A percentile compares a stretch with the other conserved stretches of the same genome.
These are phyloP conservation scores for Eublepharis macularius DNA, from an alignment of 2,113 vertebrate genomes.

Conservation along the genomic window DNA sequence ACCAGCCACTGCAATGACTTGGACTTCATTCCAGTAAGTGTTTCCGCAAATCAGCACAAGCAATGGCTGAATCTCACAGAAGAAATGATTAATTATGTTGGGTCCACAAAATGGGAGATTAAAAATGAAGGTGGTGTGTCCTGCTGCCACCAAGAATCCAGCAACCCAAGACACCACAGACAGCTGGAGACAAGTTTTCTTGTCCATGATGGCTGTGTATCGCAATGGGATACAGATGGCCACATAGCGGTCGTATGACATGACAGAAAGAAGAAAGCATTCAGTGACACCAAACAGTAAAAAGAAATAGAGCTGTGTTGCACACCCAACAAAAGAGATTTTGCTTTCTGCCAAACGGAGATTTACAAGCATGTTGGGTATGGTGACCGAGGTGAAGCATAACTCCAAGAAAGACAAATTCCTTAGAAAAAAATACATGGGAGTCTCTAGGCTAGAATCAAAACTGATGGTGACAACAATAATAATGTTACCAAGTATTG, in stretches of 20 bases:
- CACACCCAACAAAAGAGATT: constrained; percentile 50
- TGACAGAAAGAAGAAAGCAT: constrained; percentile 46
- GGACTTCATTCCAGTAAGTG: constrained; percentile 20
- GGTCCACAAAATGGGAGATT: constrained; percentile 29
- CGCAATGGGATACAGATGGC: constrained; percentile 35
- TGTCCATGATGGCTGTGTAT: constrained; percentile 32
- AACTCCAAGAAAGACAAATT: constrained; percentile 54
- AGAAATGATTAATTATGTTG: constrained; percentile 40
- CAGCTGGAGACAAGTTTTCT: constrained; percentile 16
- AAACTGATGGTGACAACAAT: constrained; percentile 33
- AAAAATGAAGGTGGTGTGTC: constrained; percentile 24
- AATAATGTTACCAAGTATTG: constrained; percentile 44
- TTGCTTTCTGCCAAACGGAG: constrained; percentile 34
- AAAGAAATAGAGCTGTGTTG: constrained; percentile 53
- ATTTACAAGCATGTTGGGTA: constrained; percentile 47
- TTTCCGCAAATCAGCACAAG: constrained; percentile 38
- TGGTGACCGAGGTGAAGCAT: constrained; percentile 47
- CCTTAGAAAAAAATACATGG: constrained; percentile 63
- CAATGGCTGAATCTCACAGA: constrained; percentile 40
- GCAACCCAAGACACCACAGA: constrained; percentile 4
- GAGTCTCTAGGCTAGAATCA: constrained; percentile 48
- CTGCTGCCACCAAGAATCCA: constrained; percentile 10
- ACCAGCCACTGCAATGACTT: constrained; percentile 27
- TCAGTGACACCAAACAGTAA: constrained; percentile 38
- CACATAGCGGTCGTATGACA: constrained; percentile 38